Evolutionary conservation across 2,113 vertebrate species (phyloP).

Genomic region (Cranoglanis bouderius): DNA sequence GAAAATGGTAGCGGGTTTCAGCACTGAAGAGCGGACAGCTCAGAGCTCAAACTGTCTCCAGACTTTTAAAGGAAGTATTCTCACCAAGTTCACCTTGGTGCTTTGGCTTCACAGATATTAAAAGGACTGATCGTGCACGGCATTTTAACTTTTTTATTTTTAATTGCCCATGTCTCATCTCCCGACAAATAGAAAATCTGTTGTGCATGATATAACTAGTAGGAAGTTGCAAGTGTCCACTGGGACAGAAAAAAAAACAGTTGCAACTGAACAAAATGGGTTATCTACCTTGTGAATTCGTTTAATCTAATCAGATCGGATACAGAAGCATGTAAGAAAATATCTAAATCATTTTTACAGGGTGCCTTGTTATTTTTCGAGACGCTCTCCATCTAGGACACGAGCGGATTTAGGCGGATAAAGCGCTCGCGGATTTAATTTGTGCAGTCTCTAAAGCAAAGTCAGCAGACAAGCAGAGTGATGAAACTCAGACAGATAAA

Average conservation of each 20-base stretch:
- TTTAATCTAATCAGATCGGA: background rate
- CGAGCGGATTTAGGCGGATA: slow-evolving; percentile 70
- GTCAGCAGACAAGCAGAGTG: slow-evolving; percentile 57
- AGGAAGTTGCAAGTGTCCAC: background rate
- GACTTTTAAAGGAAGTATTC: background rate
- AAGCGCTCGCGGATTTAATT: slow-evolving; percentile 72
- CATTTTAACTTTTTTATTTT: slow-evolving; percentile 10
- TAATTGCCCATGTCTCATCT: background rate
- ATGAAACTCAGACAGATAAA: slow-evolving; percentile 4
- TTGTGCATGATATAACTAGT: background rate
- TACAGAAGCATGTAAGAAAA: background rate
- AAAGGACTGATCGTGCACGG: background rate
- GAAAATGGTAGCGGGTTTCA: slow-evolving; percentile 46
- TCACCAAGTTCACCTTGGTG: background rate
- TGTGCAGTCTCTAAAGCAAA: slow-evolving; percentile 35
- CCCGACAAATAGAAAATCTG: background rate
- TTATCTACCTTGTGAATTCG: slow-evolving; percentile 16
- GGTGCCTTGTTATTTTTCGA: slow-evolving; percentile 60
- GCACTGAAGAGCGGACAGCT: slow-evolving; percentile 60
- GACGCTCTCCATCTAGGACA: slow-evolving; percentile 75
- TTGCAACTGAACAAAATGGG: background rate
- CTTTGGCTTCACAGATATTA: background rate
- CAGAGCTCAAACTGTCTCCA: slow-evolving; percentile 11
- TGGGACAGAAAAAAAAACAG: background rate
- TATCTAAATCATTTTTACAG: slow-evolving; percentile 47